Percentiles rank a stretch among this genome's conserved stretches.
Evolutionary conservation across 1,140 invertebrate species (phyloP).

Genomic region (Copidosoma floridanum): DNA sequence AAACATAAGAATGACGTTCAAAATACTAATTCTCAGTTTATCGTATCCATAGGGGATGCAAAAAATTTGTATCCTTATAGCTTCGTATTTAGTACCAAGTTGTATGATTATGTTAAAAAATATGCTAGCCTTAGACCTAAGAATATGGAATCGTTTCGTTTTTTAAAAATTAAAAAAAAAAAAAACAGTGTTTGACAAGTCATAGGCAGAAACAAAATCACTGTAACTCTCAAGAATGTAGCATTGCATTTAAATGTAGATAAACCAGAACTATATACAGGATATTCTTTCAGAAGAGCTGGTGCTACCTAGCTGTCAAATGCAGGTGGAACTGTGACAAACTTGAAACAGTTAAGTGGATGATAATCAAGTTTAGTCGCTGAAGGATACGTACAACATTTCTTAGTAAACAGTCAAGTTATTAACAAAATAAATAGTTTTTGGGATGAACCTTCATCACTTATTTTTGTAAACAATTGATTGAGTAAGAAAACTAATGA

Average conservation of each 20-base stretch:
- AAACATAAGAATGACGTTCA: neutral
- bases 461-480: too few species aligned
- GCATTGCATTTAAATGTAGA: slow-evolving; percentile 1
- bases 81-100: neutral
- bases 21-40: neutral
- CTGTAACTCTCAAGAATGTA: neutral
- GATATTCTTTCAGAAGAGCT: slow-evolving; percentile 14
- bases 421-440: too few species aligned
- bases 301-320: slow-evolving; percentile 16
- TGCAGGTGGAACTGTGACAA: slow-evolving; percentile 18
- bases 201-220: slow-evolving; percentile 5
- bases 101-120: neutral
- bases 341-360: slow-evolving; percentile 24
- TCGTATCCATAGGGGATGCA: neutral
- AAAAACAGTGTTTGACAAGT: neutral
- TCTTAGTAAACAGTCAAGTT: slow-evolving; percentile 17
- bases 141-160: neutral
- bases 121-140: neutral
- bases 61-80: neutral
- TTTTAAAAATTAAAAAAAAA: neutral
- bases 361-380: slow-evolving; percentile 25
- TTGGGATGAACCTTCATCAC: too few species aligned
- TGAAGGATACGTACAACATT: slow-evolving; percentile 26
- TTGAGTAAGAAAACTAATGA: too few species aligned
- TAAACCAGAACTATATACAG: slow-evolving; percentile 8